phyloP scores from a whole-genome alignment of 2,797 vertebrate genomes.

The Hybognathus amarus region DNA sequence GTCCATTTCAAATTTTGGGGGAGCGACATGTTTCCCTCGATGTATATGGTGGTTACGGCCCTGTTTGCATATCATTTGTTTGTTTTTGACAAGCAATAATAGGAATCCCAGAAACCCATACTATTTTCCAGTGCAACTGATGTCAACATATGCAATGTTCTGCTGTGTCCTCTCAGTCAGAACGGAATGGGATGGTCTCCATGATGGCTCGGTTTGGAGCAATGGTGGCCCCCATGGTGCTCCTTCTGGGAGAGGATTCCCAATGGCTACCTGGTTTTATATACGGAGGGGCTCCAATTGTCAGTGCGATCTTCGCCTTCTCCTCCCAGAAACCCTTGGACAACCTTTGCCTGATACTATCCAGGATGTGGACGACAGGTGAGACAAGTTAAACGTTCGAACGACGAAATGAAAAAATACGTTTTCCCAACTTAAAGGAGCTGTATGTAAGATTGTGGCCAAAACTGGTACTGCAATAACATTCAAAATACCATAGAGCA shows the following conservation, averaged over 20 bases:
- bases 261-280: constrained; percentile 78
- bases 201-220: constrained; percentile 82
- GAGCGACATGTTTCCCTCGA: not conserved
- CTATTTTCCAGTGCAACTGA: not conserved
- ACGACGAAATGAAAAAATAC: too few relatives aligned
- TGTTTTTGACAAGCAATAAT: not conserved
- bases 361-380: constrained; percentile 84
- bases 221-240: constrained; percentile 83
- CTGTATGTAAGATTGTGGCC: too few relatives aligned
- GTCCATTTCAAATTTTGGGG: not conserved
- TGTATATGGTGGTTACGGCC: not conserved
- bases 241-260: constrained; percentile 71
- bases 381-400: too few relatives aligned
- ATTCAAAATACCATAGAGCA: too few relatives aligned
- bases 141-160: not conserved
- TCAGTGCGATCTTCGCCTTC: constrained; percentile 77
- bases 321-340: constrained; percentile 83
- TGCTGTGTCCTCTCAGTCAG: constrained; percentile 74
- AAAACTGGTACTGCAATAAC: too few relatives aligned
- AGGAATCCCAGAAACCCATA: not conserved
- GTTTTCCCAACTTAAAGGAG: too few relatives aligned
- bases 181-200: constrained; percentile 85
- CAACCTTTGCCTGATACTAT: constrained; percentile 83
- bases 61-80: not conserved
- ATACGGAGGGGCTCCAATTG: constrained; percentile 80